A percentile compares a stretch with the other conserved stretches of the same genome.
Conservation (phyloP, 2,113 vertebrate species). For the Phrynocephalus versicolor region DNA sequence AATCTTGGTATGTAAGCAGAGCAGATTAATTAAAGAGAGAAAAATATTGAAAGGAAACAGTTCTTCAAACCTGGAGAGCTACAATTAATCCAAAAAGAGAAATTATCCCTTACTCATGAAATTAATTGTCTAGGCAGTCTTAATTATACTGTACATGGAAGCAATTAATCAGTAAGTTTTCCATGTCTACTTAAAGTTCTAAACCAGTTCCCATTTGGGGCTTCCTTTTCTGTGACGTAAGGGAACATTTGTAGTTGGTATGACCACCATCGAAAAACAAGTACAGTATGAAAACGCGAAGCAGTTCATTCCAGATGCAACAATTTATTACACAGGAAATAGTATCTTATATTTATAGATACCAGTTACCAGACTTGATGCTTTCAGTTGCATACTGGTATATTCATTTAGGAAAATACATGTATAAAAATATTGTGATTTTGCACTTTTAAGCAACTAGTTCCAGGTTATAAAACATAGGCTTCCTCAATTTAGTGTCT, state of each 20-base stretch:
- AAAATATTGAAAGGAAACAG: background rate
- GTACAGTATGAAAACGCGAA: background rate
- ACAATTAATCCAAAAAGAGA: background rate
- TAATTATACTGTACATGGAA: background rate
- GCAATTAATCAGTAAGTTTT: background rate
- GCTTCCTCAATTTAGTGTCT: background rate
- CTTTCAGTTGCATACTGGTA: background rate
- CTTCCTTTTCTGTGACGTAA: background rate
- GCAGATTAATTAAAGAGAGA: background rate
- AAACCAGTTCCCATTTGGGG: background rate
- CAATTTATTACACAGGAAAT: background rate
- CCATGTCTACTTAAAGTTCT: background rate
- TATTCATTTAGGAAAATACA: background rate
- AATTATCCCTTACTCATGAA: background rate
- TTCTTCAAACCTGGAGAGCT: background rate
- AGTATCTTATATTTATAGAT: background rate
- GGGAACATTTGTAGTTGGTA: background rate
- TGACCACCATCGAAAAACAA: background rate
- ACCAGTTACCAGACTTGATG: background rate
- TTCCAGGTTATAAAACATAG: background rate
- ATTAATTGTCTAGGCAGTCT: background rate
- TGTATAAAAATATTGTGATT: background rate
- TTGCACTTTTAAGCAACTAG: background rate
- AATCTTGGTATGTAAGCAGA: background rate
- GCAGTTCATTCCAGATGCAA: background rate